Conservation (phyloP, 2,888 invertebrate species). For the Oxytorus armatus region DNA sequence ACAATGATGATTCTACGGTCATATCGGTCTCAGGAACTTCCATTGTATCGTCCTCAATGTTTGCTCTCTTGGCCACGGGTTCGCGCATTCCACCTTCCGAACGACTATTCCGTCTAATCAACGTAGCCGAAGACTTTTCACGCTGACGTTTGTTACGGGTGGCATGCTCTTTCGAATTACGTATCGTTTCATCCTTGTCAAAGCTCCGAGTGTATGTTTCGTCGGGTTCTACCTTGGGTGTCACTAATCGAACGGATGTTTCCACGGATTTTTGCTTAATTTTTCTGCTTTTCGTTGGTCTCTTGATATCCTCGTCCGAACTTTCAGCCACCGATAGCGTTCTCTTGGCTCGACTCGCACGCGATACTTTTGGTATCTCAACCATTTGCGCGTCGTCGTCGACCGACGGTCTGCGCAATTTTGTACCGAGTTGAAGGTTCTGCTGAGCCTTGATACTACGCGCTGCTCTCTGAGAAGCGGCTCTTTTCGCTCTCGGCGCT, state of each 20-base stretch:
- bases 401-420: constrained; percentile 72
- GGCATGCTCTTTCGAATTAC: not conserved
- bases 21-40: constrained; percentile 65
- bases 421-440: constrained; percentile 63
- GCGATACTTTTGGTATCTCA: constrained; percentile 19
- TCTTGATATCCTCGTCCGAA: constrained; percentile 75
- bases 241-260: not conserved
- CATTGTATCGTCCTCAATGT: constrained; percentile 50
- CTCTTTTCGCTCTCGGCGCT: constrained; percentile 70
- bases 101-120: not conserved
- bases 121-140: constrained; percentile 2
- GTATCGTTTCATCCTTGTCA: too few relatives aligned
- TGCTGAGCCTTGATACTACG: constrained; percentile 77
- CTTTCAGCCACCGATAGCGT: constrained; percentile 69
- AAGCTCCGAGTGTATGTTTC: not conserved
- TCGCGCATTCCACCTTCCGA: constrained; percentile 33
- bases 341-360: constrained; percentile 70
- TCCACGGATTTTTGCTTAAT: constrained; percentile 46
- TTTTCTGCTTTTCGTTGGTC: constrained; percentile 73
- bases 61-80: constrained; percentile 69
- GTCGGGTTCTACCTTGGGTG: constrained; percentile 25
- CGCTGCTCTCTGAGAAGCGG: constrained; percentile 77
- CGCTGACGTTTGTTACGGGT: constrained; percentile 29
- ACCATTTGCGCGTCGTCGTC: not conserved
- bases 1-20: constrained; percentile 78